Evolutionary conservation across 2,888 invertebrate species (phyloP), one percentile per base, ranked within the genome.

Genomic region (Meiosimyza platycephala): DNA sequence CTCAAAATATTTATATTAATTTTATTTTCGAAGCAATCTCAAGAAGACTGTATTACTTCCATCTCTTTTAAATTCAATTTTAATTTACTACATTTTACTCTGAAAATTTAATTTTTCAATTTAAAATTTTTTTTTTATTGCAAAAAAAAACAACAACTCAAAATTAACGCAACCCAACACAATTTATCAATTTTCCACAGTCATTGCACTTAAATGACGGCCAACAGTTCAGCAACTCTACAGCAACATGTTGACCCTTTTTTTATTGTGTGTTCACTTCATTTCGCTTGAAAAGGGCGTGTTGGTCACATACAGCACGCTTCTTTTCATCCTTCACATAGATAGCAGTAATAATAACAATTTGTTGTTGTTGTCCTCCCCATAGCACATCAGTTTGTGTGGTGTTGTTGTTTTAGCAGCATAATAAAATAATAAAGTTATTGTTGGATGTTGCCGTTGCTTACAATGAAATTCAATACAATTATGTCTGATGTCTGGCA

Each of bases 381-480:
- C 55, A 18, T 16, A 3, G 16, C 55, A 18, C 55, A n/a, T 18
- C 55, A 16, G 55, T 55, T 6, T 22, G 55, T 18, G 18, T 55
- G 9, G 18, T 16, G 18, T 55, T 16, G 18, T 16, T 55, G 59
- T 11, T 7, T 1, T 7, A 59, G 59, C 59, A 60, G 9, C 40
- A 57, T 28, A 57, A 18, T 57, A 54, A 54, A 54, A 18, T 63
- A 47, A 40, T 69, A 52, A 51, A 47, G 63, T 48, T 52, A 63
- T 62, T 70, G 62, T 63, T 40, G 6, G 40, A 40, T 40, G 40
- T 40, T 40, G 40, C 40, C 18, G 62, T 55, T 40, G 47, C 33
- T 54, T 63, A 12, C 68, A 22, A 47, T 47, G 70, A 70, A 70
- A 62, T 62, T 51, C 33, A 70, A 62, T 70, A 70, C 62, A 60